Conservation (phyloP, 2,888 invertebrate species). For the Microctonus brassicae region DNA sequence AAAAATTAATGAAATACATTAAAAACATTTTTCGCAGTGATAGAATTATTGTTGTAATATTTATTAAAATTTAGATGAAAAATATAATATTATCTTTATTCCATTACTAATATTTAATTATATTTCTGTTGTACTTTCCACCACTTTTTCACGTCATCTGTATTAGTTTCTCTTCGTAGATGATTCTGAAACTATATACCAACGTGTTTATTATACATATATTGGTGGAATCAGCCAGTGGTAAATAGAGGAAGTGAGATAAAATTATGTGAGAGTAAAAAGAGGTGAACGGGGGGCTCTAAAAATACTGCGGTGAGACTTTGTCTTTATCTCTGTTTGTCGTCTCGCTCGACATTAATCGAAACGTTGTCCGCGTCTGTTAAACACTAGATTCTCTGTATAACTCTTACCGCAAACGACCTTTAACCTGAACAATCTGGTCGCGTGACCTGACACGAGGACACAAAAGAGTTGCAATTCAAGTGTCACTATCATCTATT, state of each 20-base stretch:
- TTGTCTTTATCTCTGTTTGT: slow-evolving; percentile 7
- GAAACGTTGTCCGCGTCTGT: slow-evolving; percentile 33
- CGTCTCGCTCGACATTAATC: slow-evolving; percentile 25
- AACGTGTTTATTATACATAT: too few species aligned
- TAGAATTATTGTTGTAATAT: not conserved
- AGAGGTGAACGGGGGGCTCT: not conserved
- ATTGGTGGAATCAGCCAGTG: not conserved
- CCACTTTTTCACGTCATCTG: not conserved
- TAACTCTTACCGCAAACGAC: slow-evolving; percentile 10
- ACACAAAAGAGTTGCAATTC: not conserved
- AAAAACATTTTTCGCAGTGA: too few species aligned
- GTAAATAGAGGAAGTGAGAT: not conserved
- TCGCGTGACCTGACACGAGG: slow-evolving; percentile 6
- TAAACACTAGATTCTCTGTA: not conserved
- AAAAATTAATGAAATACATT: too few species aligned
- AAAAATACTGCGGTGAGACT: not conserved
- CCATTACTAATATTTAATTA: not conserved
- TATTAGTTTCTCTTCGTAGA: not conserved
- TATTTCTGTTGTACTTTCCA: not conserved
- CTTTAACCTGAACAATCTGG: slow-evolving; percentile 21
- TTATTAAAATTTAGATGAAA: too few species aligned
- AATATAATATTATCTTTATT: not conserved
- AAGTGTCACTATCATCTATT: slow-evolving; percentile 2
- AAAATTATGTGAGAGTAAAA: not conserved
- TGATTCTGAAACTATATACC: not conserved